phyloP scores from a whole-genome alignment of 2,113 vertebrate species.

The Pseudopipra pipra region DNA sequence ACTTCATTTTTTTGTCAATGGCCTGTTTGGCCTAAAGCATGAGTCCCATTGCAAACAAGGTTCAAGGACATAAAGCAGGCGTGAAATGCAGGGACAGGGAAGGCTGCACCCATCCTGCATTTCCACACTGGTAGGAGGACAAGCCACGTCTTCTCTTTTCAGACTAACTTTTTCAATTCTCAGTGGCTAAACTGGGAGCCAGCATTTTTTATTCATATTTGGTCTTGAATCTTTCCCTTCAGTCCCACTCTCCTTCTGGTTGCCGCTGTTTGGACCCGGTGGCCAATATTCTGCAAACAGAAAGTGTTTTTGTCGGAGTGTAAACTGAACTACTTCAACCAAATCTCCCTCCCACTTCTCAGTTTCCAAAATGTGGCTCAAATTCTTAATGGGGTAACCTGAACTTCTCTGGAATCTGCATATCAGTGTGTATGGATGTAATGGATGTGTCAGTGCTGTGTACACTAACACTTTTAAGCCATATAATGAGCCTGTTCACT shows the following conservation, averaged over 20 bases:
- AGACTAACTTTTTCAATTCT: neutral
- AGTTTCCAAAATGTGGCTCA: neutral
- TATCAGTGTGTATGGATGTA: neutral
- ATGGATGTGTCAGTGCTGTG: neutral
- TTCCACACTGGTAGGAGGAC: neutral
- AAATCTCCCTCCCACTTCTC: neutral
- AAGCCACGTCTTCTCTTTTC: neutral
- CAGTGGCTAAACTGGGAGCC: neutral
- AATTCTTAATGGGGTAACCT: constrained; percentile 13
- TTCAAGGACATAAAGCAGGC: neutral
- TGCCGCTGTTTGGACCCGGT: neutral
- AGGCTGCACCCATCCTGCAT: neutral
- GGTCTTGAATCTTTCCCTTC: neutral
- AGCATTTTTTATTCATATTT: neutral
- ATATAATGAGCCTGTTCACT: constrained; percentile 14
- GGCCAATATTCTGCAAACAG: neutral
- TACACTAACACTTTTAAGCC: neutral
- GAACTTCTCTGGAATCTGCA: neutral
- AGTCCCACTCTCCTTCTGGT: neutral
- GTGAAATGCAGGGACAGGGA: neutral
- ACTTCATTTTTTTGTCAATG: neutral
- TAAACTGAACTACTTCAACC: neutral
- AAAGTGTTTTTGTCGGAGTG: neutral
- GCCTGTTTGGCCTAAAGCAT: neutral
- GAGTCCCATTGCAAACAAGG: neutral